Evolutionary conservation across 2,113 vertebrate genomes (phyloP).

Genomic region (Prunella fulvescens): DNA sequence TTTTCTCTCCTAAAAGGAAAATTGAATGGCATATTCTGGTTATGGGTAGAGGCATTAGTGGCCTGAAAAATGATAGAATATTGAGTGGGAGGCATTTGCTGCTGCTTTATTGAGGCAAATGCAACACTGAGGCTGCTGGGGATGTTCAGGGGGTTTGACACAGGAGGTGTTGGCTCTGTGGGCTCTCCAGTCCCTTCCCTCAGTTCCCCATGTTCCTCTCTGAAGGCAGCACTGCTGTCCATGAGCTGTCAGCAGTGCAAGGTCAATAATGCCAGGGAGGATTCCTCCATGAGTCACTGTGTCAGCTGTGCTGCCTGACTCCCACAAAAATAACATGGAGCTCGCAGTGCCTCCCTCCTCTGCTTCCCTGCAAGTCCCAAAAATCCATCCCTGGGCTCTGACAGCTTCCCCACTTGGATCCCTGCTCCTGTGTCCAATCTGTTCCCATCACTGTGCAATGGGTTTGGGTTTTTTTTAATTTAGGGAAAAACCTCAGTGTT

Average conservation of each 20-base stretch:
- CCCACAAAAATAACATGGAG: slow-evolving; percentile 18
- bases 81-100: not conserved
- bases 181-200: not conserved
- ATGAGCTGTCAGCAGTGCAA: not conserved
- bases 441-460: not conserved
- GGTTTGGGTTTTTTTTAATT: not conserved
- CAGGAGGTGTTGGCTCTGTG: accelerated
- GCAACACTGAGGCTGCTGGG: not conserved
- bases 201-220: not conserved
- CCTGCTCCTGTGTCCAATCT: not conserved
- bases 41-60: not conserved
- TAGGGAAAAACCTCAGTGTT: not conserved
- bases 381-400: not conserved
- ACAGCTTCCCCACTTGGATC: not conserved
- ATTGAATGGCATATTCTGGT: accelerated
- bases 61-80: not conserved
- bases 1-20: not conserved
- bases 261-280: slow-evolving; percentile 12
- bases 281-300: slow-evolving; percentile 52
- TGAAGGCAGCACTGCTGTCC: not conserved
- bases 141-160: not conserved
- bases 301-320: slow-evolving; percentile 48
- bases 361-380: not conserved
- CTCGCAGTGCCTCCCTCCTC: not conserved
- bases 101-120: not conserved